These are phyloP conservation scores for Nesogale talazaci DNA, from an alignment of 2,113 vertebrate species.

Conservation along the genomic window DNA sequence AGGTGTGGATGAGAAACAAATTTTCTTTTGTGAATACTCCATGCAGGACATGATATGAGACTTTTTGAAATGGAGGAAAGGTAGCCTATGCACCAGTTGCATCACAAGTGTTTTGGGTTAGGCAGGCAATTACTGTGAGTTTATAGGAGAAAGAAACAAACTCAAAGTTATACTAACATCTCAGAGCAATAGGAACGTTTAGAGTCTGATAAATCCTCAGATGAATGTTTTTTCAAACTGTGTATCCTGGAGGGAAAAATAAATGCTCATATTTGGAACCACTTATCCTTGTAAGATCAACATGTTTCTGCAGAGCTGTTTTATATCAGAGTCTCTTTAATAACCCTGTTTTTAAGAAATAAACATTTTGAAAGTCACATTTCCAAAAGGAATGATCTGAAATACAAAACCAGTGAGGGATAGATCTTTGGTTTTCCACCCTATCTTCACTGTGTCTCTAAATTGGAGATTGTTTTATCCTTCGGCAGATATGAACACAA, in stretches of 20 bases:
- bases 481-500: neutral
- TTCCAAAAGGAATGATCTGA: conserved; percentile 42
- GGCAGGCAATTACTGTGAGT: conserved; percentile 32
- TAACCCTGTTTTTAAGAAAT: conserved; percentile 68
- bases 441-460: neutral
- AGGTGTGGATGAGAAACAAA: neutral
- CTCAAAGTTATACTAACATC: conserved; percentile 58
- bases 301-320: conserved; percentile 57
- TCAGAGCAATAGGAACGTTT: conserved; percentile 39
- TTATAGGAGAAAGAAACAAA: conserved; percentile 32
- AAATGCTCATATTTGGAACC: conserved; percentile 57
- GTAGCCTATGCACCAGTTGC: neutral
- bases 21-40: neutral
- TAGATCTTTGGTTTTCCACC: neutral
- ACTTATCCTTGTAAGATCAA: conserved; percentile 61
- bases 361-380: conserved; percentile 62
- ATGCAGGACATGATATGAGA: neutral
- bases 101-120: conserved; percentile 71
- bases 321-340: conserved; percentile 71
- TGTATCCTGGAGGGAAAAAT: conserved; percentile 55
- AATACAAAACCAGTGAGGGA: conserved; percentile 44
- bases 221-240: conserved; percentile 53
- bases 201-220: conserved; percentile 69
- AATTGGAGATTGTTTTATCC: neutral
- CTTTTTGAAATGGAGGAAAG: conserved; percentile 32